phyloP scores from a whole-genome alignment of 2,797 vertebrate species.

The Hemitrygon akajei region DNA sequence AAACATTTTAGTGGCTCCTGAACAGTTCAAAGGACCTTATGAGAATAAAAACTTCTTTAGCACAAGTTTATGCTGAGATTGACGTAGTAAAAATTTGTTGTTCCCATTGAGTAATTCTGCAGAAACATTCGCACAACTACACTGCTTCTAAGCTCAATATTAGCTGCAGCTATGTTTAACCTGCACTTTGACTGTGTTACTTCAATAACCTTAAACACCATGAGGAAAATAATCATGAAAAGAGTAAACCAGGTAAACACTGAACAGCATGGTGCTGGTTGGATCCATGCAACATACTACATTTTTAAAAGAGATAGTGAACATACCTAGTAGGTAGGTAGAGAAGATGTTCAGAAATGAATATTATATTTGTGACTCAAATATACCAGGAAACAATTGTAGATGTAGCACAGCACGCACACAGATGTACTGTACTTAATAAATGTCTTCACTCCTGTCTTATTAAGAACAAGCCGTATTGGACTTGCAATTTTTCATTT shows the following conservation, averaged over 20 bases:
- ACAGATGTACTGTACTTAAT: background rate
- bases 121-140: background rate
- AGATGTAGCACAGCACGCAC: background rate
- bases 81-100: background rate
- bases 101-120: background rate
- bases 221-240: slow-evolving; percentile 1
- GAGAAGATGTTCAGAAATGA: background rate
- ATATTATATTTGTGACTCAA: background rate
- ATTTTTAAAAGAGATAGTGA: background rate
- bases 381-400: background rate
- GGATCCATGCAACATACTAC: background rate
- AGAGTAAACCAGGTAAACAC: too few relatives aligned
- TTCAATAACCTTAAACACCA: background rate
- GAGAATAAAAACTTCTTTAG: background rate
- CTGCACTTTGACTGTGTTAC: background rate
- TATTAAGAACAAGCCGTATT: background rate
- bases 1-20: background rate
- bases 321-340: too few relatives aligned
- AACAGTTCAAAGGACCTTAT: background rate
- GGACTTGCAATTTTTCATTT: background rate
- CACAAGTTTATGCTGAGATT: background rate
- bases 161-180: background rate
- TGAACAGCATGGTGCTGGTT: background rate
- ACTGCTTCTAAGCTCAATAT: background rate
- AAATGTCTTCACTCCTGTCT: background rate